A percentile compares a stretch with the other conserved stretches of the same genome.
Conservation (phyloP, 1,140 invertebrate species). For the Drosophila trapezifrons region DNA sequence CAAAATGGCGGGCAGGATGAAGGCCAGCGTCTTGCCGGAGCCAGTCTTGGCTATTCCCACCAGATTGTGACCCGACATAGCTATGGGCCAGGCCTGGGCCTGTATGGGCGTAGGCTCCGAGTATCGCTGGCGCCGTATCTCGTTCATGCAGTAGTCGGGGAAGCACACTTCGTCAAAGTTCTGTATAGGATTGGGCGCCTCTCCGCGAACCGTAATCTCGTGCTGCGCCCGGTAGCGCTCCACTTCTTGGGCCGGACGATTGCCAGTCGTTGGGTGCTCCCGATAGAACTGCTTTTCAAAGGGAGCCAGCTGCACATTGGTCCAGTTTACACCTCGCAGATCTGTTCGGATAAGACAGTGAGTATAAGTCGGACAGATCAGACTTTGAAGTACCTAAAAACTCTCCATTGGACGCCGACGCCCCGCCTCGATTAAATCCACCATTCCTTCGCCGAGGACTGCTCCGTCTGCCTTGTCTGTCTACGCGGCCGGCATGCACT, state of each 20-base stretch:
- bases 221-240: constrained; percentile 89
- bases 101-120: constrained; percentile 93
- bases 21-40: constrained; percentile 93
- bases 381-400: constrained; percentile 7
- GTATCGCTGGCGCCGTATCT: constrained; percentile 88
- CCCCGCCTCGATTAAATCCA: constrained; percentile 38
- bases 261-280: constrained; percentile 89
- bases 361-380: background rate
- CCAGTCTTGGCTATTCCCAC: constrained; percentile 97
- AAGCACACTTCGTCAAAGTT: constrained; percentile 92
- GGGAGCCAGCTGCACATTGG: constrained; percentile 88
- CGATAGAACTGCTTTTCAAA: constrained; percentile 97
- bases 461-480: constrained; percentile 11
- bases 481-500: constrained; percentile 46
- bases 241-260: constrained; percentile 89
- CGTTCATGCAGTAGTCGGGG: constrained; percentile 89
- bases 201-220: constrained; percentile 92
- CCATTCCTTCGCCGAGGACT: constrained; percentile 36
- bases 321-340: constrained; percentile 62
- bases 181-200: constrained; percentile 90
- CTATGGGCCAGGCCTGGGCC: constrained; percentile 95
- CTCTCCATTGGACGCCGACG: constrained; percentile 7
- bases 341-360: constrained; percentile 23
- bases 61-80: constrained; percentile 94
- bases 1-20: constrained; percentile 93